Base-by-base conservation (phyloP, 2,888 invertebrate genomes). In the Cybosia mesomella region DNA sequence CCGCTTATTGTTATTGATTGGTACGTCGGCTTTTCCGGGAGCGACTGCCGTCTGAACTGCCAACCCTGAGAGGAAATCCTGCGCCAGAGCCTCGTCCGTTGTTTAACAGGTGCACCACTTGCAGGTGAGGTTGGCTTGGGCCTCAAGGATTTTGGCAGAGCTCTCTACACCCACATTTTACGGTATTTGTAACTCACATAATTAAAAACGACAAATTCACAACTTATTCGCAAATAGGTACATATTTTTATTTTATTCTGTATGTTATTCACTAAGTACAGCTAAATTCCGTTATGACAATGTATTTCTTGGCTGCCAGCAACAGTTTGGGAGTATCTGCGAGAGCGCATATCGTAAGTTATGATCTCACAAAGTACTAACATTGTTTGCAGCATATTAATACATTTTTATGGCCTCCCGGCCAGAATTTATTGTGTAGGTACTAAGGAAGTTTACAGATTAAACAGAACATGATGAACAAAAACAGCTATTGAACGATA, bases 351-450 rank as follows among this genome's bases (percentile, higher is more conserved):
- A 70, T 76, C 68, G 59, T 73, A 73, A 74, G 58, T 81, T 74
- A 81, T 74, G 73, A 76, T 74, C 74, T 73, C 71, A 68, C 76
- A 74, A 72, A 68, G 64, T 73, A 67, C 67, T 76, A 74, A 81
- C 76, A 80, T 74, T 81, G 82, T 81, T 79, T 70, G 71, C 68
- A 74, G 73, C 70, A 79, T 79, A 75, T 75, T 81, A 79, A 75
- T 72, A 77, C 64, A 67, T 72, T 76, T 81, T 75, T 80, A 80
- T 71, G 72, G 66, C 66, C 71, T 66, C 67, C 70, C 60, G 66
- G 62, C 24, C 66, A 55, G 63, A 72, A 74, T 76, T 79, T 73
- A 81, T 73, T 69, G 68, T 73, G 67, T n/a, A n/a, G n/a, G n/a
- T 72, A 65, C 64, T 72, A 60, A 68, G 73, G 58, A 79, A 74